A percentile compares a stretch with the other conserved stretches of the same genome.
These are phyloP conservation scores for Cyphomyrus plagiostoma DNA, from an alignment of 2,113 vertebrate species.

Conservation along the genomic window DNA sequence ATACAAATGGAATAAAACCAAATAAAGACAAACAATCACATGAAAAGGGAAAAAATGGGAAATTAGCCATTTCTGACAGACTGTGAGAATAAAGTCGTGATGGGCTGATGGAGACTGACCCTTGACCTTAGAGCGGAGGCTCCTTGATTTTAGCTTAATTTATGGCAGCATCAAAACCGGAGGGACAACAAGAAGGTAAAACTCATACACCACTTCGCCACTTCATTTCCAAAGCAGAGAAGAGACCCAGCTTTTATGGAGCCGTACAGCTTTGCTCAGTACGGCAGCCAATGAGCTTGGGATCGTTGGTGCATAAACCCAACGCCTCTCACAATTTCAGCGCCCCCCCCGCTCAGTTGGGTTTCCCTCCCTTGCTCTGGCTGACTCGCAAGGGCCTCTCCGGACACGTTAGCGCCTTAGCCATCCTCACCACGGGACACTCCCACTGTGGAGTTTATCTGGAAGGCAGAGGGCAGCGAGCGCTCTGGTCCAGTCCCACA, in stretches of 20 bases:
- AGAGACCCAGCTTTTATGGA: not conserved
- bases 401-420: not conserved
- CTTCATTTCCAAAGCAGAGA: not conserved
- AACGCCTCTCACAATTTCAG: not conserved
- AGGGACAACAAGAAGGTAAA: not conserved
- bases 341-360: not conserved
- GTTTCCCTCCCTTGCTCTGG: not conserved
- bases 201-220: not conserved
- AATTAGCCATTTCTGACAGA: not conserved
- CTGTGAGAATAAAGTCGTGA: not conserved
- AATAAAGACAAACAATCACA: not conserved
- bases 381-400: not conserved
- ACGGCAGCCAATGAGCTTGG: not conserved
- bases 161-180: not conserved
- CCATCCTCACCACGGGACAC: not conserved
- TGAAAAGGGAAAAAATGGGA: not conserved
- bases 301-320: not conserved
- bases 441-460: not conserved
- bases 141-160: not conserved
- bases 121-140: not conserved
- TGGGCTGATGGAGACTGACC: not conserved
- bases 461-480: not conserved
- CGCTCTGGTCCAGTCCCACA: not conserved
- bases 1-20: not conserved
- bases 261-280: not conserved